Base-by-base conservation (phyloP, 2,113 vertebrate genomes). In the Barnardius zonarius region DNA sequence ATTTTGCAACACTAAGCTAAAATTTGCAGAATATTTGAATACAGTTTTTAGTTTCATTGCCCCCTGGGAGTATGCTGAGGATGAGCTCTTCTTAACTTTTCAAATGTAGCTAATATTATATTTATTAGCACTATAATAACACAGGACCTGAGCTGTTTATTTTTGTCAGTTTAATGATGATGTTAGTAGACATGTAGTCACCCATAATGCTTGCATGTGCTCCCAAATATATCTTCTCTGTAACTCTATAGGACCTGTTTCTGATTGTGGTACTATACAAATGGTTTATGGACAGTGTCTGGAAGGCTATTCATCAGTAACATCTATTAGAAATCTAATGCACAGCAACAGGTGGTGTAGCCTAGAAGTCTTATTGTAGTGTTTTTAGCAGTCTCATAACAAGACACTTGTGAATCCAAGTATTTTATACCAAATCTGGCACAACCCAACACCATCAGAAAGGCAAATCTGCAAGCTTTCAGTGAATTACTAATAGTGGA, bases 41-140 rank as follows among this genome's bases (percentile, higher is more conserved):
- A 7, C 2, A 46, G 19, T 30, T 89, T 87, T 94, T 33, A 55
- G 72, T 16, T 48, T 85, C 27, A 28, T 67, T 88, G 52, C 10
- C 20, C 13, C 30, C 54, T 48, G 39, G 12, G 11, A 76, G 2
- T 0, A 0, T 73, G 12, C 11, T 61, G 33, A 8, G 20, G 12
- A 51, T 61, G 11, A 88, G 33, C 5, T 72, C 19, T 76, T 62
- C 27, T 88, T 63, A 46, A 63, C 31, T 28, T 87, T 51, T 64
- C 41, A 63, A 39, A n/a, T 18, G 24, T 13, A 68, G 52, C 17
- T 44, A 69, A 52, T 39, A 79, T 19, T 83, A 48, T 11, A 73
- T 66, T 61, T 67, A 39, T 43, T 67, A 82, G 54, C 9, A 59
- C 10, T 19, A 25, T 41, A 77, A 57, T 49, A 72, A 52, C 20